phyloP scores from a whole-genome alignment of 2,888 invertebrate species.

The Mythimna ferrago region DNA sequence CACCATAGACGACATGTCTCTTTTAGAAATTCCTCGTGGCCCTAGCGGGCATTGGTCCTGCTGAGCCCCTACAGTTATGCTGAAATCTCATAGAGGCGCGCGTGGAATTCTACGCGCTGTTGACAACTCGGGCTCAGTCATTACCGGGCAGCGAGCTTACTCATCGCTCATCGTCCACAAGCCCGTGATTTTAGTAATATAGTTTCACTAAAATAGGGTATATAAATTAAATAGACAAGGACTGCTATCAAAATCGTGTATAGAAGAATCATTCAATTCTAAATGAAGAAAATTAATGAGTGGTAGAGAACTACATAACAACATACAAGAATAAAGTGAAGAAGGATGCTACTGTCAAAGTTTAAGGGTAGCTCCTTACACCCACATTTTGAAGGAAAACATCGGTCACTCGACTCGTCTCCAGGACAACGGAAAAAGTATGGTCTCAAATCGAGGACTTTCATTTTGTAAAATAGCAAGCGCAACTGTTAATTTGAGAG shows the following conservation, averaged over 20 bases:
- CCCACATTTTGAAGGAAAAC: background rate
- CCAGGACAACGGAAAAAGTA: too few relatives aligned
- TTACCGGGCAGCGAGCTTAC: too few relatives aligned
- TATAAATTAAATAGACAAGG: background rate
- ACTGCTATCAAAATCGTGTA: too few relatives aligned
- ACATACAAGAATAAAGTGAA: constrained; percentile 5
- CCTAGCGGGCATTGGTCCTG: too few relatives aligned
- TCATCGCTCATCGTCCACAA: too few relatives aligned
- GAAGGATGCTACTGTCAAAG: background rate
- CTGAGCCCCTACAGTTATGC: too few relatives aligned
- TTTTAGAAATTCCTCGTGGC: too few relatives aligned
- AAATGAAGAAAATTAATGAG: background rate
- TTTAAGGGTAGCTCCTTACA: background rate
- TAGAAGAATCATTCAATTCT: background rate
- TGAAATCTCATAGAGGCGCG: too few relatives aligned
- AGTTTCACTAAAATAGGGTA: background rate
- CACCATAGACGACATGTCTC: too few relatives aligned
- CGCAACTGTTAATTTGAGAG: background rate
- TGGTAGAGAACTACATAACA: background rate
- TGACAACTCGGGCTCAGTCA: too few relatives aligned
- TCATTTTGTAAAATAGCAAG: background rate
- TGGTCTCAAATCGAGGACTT: background rate
- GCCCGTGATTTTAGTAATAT: too few relatives aligned
- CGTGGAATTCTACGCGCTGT: too few relatives aligned
- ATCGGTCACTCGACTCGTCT: background rate